Conservation (phyloP, 2,797 vertebrate genomes). For the Petrocephalus schoutedeni region DNA sequence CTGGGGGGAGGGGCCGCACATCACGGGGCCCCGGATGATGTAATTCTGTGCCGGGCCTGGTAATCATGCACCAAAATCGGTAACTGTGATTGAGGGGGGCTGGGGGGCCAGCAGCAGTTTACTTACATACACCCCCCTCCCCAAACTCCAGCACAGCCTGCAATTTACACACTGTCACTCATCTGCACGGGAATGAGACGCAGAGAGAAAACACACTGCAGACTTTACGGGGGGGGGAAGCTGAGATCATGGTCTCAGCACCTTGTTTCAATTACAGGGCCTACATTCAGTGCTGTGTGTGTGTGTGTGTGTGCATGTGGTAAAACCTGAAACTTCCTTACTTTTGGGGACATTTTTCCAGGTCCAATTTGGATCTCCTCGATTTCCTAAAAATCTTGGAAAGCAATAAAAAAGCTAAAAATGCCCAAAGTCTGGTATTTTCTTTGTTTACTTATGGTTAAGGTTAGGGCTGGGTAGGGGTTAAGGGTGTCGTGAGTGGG, state of each 20-base stretch:
- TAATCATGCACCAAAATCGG: background rate
- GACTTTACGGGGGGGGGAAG: slow-evolving; percentile 26
- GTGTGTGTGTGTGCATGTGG: slow-evolving; percentile 32
- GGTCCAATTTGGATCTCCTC: too few relatives aligned
- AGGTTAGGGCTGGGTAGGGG: too few relatives aligned
- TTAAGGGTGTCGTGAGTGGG: too few relatives aligned
- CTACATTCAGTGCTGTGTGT: slow-evolving; percentile 38
- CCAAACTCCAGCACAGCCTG: background rate
- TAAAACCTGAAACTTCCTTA: too few relatives aligned
- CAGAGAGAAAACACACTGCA: background rate
- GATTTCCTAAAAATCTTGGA: too few relatives aligned
- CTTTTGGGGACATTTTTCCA: too few relatives aligned
- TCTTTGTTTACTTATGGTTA: too few relatives aligned
- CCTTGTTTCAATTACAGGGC: slow-evolving; percentile 71
- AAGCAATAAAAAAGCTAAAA: too few relatives aligned
- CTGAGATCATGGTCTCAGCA: slow-evolving; percentile 63
- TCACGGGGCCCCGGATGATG: background rate
- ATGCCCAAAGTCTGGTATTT: too few relatives aligned
- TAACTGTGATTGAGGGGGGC: background rate
- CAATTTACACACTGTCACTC: background rate
- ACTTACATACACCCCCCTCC: background rate
- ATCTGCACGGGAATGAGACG: slow-evolving; percentile 1
- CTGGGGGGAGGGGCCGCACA: background rate
- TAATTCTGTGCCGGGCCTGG: background rate
- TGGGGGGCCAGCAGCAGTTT: background rate